A percentile compares a stretch with the other conserved stretches of the same genome.
Conservation (phyloP, 2,888 invertebrate species). For the Cryptosula pallasiana region DNA sequence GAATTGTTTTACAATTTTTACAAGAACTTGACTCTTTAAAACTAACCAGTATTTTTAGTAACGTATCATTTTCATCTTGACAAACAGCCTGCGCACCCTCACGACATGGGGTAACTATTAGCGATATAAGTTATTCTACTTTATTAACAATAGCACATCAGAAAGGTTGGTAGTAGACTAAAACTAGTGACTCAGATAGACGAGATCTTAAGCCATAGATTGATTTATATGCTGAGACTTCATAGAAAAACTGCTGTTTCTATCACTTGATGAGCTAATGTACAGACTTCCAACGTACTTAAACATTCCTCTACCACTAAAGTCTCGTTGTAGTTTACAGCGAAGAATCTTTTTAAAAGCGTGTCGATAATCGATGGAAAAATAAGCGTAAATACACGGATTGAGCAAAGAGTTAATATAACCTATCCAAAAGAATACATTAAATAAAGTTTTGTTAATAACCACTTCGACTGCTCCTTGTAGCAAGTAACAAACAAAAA, state of each 20-base stretch:
- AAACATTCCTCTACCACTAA: neutral
- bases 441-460: constrained; percentile 77
- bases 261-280: neutral
- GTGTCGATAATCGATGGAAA: constrained; percentile 89
- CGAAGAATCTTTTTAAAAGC: constrained; percentile 83
- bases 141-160: too few relatives aligned
- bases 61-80: too few relatives aligned
- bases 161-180: too few relatives aligned
- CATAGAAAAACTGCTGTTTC: neutral
- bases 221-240: neutral
- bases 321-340: constrained; percentile 59
- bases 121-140: too few relatives aligned
- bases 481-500: constrained; percentile 89
- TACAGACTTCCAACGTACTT: neutral
- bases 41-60: too few relatives aligned
- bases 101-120: too few relatives aligned
- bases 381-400: constrained; percentile 88
- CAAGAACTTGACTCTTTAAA: too few relatives aligned
- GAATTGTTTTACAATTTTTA: too few relatives aligned
- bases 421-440: constrained; percentile 91
- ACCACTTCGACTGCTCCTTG: constrained; percentile 70
- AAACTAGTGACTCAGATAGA: too few relatives aligned
- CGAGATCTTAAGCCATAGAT: neutral
- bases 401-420: constrained; percentile 96
- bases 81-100: too few relatives aligned